Base-by-base conservation (phyloP, 2,113 vertebrate species). In the Lycaon pictus region DNA sequence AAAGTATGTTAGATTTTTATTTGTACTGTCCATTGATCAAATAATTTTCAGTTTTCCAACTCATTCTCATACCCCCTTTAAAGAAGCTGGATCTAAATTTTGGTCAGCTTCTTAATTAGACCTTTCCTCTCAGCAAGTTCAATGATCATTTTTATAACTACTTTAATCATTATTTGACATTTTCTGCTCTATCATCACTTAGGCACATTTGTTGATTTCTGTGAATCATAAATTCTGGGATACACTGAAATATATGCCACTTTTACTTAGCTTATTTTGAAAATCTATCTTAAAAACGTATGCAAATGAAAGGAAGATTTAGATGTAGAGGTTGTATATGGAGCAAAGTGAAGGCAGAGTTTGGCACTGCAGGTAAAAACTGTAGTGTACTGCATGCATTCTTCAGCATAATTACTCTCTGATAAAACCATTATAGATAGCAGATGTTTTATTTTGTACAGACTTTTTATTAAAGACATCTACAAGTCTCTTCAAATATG, bases 1-100 rank as follows among this genome's bases (percentile, higher is more conserved):
- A 84, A 95, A 96, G 69, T 43, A 65, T 32, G 16, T 20, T 53
- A 77, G 11, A n/a, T 60, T 95, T 96, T 71, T 65, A 71, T 84
- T 90, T 94, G 95, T 69, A 74, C 51, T 96, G 69, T 93, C 56
- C 27, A 83, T 19, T 91, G 13, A 84, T 35, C 23, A 3, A 80
- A n/a, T 65, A 67, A 82, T 71, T 93, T 80, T 22, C 23, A 93
- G 4, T n/a, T 88, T 79, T 63, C 15, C 12, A n/a, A 22, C 13
- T 83, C 29, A 63, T 82, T 76, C 9, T 3, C 2, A 23, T n/a
- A 74, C 48, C 17, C 43, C 8, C 11, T 71, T 11, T 27, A 77
- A 96, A 93, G 27, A 71, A 92, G 48, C 9, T 43, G 19, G 9
- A 55, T 93, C 25, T 92, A 53, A 92, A 74, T 79, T 91, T 80